Evolutionary conservation across 2,113 vertebrate genomes (phyloP), one percentile per base, ranked within the genome.

Genomic region (Tetraodon nigroviridis): DNA sequence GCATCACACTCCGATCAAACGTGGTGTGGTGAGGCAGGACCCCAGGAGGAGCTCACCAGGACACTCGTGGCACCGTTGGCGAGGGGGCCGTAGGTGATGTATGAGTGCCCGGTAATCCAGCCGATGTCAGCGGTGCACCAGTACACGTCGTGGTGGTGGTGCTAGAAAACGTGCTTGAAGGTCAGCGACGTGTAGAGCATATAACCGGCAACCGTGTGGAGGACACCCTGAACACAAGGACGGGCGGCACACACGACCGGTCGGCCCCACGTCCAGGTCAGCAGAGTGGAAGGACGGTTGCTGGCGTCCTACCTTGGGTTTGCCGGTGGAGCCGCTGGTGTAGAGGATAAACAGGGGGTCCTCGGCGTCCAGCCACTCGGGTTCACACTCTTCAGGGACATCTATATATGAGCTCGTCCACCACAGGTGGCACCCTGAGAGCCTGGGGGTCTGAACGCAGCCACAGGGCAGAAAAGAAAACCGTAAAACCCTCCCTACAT

Each of bases 281-380:
- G n/a, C 48, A 61, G 3, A 19, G 10, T 15, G 16, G 42, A 16
- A 24, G 2, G 20, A 2, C 16, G 44, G 13, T 3, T 5, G 44
- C 20, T 19, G 17, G 46, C 5, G 44, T 20, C 64, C 72, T 80
- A 84, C 92, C 87, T 93, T 93, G 41, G 91, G 91, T 79, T 93
- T 93, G 18, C 92, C 91, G 0, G 92, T 93, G 62, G 92, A 93
- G 58, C 91, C 92, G 18, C 92, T 93, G 58, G 92, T 92, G 74
- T 93, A 90, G 18, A 93, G 90, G 52, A 93, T 90, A 57, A 93
- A 93, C n/a, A 92, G 89, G 0, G 90, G 91, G 65, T 93, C 91
- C 60, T 93, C 92, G 0, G 92, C 82, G 7, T 93, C 90, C 78
- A 92, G 40, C 91, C 92, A 92, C 78, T 91, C 92, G 0, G 91